phyloP scores from a whole-genome alignment of 2,888 invertebrate species.

The Conistra vaccinii region DNA sequence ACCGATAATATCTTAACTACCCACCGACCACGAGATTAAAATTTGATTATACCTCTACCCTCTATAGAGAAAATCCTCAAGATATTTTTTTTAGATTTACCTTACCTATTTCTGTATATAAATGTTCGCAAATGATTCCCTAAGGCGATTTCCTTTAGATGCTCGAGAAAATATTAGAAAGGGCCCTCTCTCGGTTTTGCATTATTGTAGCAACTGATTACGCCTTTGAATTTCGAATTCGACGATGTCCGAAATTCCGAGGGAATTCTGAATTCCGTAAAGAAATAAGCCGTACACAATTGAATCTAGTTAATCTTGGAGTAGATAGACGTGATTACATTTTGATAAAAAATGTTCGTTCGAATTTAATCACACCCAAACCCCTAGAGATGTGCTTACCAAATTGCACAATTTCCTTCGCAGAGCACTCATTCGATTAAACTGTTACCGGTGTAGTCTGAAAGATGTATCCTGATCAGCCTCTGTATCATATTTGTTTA shows the following conservation, averaged over 20 bases:
- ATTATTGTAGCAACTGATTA: conserved; percentile 53
- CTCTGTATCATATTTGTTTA: conserved; percentile 29
- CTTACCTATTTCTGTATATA: conserved; percentile 36
- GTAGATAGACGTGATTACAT: background rate
- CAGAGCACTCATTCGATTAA: conserved; percentile 48
- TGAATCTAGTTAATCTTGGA: conserved; percentile 31
- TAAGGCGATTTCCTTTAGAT: conserved; percentile 37
- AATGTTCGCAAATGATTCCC: conserved; percentile 54
- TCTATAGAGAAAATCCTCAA: conserved; percentile 8
- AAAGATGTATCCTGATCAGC: conserved; percentile 14
- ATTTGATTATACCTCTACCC: conserved; percentile 24
- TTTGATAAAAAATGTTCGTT: background rate
- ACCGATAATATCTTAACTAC: conserved; percentile 38
- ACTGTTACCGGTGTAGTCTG: conserved; percentile 41
- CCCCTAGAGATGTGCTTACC: conserved; percentile 31
- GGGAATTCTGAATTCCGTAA: conserved; percentile 26
- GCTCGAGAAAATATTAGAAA: conserved; percentile 47
- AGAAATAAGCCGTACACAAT: conserved; percentile 21
- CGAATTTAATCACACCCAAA: conserved; percentile 31
- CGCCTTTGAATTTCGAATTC: conserved; percentile 43
- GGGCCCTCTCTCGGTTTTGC: conserved; percentile 34
- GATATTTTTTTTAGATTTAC: conserved; percentile 27
- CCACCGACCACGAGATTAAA: conserved; percentile 35
- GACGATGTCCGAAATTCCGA: conserved; percentile 24
- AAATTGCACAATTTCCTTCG: conserved; percentile 61